Conservation (phyloP, 2,888 invertebrate species). For the Xylota sylvarum region DNA sequence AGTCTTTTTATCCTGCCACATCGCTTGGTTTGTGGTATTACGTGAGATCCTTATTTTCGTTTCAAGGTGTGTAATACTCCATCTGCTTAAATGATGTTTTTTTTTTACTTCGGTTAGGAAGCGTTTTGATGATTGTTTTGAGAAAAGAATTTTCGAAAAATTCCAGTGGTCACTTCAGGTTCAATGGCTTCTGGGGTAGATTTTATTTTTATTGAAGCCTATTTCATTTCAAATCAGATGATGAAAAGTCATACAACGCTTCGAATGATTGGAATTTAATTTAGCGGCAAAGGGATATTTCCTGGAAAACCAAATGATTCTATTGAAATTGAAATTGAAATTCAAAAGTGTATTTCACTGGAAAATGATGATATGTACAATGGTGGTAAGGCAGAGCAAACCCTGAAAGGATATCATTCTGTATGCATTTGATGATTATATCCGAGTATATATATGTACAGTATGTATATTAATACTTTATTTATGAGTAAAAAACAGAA, state of each 20-base stretch:
- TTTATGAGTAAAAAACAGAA: not conserved
- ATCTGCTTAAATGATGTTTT: constrained; percentile 31
- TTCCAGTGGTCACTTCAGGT: not conserved
- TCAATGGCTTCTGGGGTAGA: not conserved
- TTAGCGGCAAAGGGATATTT: not conserved
- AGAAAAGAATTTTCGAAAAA: too few relatives aligned
- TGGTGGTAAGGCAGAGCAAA: too few relatives aligned
- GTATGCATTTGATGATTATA: too few relatives aligned
- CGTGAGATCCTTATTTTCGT: not conserved
- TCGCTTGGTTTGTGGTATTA: not conserved
- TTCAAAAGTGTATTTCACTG: too few relatives aligned
- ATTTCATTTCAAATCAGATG: not conserved
- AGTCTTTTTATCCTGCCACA: constrained; percentile 7
- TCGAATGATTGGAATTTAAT: constrained; percentile 24
- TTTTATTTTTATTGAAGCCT: not conserved
- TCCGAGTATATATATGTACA: too few relatives aligned
- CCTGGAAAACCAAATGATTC: too few relatives aligned
- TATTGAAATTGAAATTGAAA: too few relatives aligned
- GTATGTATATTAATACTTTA: too few relatives aligned
- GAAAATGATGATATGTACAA: too few relatives aligned
- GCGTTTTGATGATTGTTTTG: too few relatives aligned
- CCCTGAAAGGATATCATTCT: too few relatives aligned
- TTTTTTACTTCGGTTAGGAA: too few relatives aligned
- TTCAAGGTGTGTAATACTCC: constrained; percentile 8
- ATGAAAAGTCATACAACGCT: not conserved